Base-by-base conservation (phyloP, 1,140 invertebrate genomes). In the Hyles vespertilio region DNA sequence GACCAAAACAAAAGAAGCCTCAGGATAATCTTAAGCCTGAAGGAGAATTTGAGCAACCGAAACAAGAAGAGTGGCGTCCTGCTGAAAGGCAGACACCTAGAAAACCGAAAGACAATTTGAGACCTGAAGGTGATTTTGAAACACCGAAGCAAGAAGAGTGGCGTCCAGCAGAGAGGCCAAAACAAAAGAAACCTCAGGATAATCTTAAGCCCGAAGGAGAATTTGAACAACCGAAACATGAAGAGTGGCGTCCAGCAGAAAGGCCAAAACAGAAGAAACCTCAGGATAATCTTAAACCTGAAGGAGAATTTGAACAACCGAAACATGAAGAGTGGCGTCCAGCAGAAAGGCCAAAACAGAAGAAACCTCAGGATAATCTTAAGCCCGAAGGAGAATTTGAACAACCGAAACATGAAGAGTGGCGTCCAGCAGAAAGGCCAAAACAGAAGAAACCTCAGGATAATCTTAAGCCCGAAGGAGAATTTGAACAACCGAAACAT, bases 1-100 rank as follows among this genome's bases (percentile, higher is more conserved):
- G 92, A 52, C 89, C 89, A 3, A 89, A 91, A 10, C 81, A 91
- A 7, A 86, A 89, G 12, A 89, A 89, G 40, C 91, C 88, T 32
- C 87, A 91, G 92, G 93, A 93, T 65, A 93, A 93, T 79, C 77
- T 93, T 5, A 88, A 86, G 56, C 89, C 90, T 0, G 92, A 93
- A 74, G 92, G 92, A 33, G 91, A 93, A 56, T 94, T 93, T 67
- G 84, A 91, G 45, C 74, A 75, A 43, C 83, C 87, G 1, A 71
- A 79, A 54, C 78, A 83, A 5, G 80, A 91, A 48, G 72, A 87
- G 61, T 90, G 87, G 67, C 73, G 70, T 11, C 91, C 89, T 3
- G 92, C 89, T 3, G 92, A 93, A 64, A 78, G 92, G 58, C 86
- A 88, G 0, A 89, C 68, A 71, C 52, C 74, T 74, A 43, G 87